Evolutionary conservation across 2,888 invertebrate species (phyloP).

Genomic region (Bombylius major): DNA sequence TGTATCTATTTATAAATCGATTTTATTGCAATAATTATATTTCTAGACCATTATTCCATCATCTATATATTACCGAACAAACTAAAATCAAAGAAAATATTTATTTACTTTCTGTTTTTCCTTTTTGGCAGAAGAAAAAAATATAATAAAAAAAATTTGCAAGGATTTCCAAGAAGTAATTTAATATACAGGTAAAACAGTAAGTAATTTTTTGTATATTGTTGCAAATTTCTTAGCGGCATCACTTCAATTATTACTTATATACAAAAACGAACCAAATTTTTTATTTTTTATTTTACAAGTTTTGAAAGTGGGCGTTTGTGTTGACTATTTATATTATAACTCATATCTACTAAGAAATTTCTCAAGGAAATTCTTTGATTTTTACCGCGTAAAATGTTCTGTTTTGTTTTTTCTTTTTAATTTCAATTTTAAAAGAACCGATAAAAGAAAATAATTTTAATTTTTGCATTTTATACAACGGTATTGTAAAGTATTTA

Average conservation of each 20-base stretch:
- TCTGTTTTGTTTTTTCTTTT: too few species aligned
- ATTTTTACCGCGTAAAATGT: too few species aligned
- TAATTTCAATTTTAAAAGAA: too few species aligned
- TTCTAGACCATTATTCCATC: too few species aligned
- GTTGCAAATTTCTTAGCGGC: background rate
- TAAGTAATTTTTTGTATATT: background rate
- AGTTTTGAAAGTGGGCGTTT: constrained; percentile 1
- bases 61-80: too few species aligned
- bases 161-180: background rate
- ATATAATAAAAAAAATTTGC: background rate
- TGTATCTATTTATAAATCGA: too few species aligned
- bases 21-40: too few species aligned
- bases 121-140: background rate
- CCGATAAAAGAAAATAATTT: too few species aligned
- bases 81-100: too few species aligned
- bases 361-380: background rate
- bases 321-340: constrained; percentile 4
- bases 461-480: too few species aligned
- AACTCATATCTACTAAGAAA: background rate
- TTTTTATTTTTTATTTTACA: background rate
- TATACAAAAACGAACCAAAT: background rate
- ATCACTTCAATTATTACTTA: background rate
- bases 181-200: background rate
- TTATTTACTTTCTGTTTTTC: too few species aligned
- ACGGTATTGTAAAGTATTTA: too few species aligned